Evolutionary conservation across 1,140 invertebrate genomes (phyloP), one percentile per base, ranked within the genome.

Genomic region (Holcopasites calliopsidis): DNA sequence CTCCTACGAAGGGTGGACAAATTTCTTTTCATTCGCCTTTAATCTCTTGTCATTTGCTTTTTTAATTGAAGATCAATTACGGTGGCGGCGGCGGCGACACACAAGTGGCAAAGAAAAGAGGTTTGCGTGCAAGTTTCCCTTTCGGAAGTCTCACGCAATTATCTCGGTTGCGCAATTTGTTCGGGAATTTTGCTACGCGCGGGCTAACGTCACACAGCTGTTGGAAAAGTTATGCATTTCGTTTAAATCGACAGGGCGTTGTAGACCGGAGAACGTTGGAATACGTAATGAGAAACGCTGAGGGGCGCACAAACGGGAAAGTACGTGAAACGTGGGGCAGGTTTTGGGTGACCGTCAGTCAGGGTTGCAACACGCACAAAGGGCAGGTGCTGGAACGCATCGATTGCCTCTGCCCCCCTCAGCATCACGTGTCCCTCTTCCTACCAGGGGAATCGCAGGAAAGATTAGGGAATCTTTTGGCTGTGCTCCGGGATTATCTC

Each of bases 301-400:
- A 21, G 11, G 26, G 11, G 18, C 35, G 10, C 16, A n/a, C 70
- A 52, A 26, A 10, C 71, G 64, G 52, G n/a, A 33, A 54, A 58
- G 33, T 68, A 68, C 40, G 50, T 42, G 50, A 50, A 33, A 26
- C 21, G 57, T 18, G n/a, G 68, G 73, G 54, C 80, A 82, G 83
- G 82, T 82, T 83, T 79, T 77, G 44, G 72, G 60, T 60, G 66
- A 62, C 50, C 64, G 80, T 79, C 73, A n/a, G n/a, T n/a, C n/a
- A 69, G 58, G 35, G 38, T 33, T 61, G 68, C 42, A 70, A 72
- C 62, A 75, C 58, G 74, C 61, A 86, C 80, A 85, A 87, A 80
- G 68, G 84, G 84, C 87, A 88, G 86, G 87, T 88, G 87, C 77
- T 86, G 85, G 86, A 88, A 87, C 86, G 85, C 86, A 86, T 87